Evolutionary conservation across 2,113 vertebrate genomes (phyloP).

Genomic region (Saccopteryx bilineata): DNA sequence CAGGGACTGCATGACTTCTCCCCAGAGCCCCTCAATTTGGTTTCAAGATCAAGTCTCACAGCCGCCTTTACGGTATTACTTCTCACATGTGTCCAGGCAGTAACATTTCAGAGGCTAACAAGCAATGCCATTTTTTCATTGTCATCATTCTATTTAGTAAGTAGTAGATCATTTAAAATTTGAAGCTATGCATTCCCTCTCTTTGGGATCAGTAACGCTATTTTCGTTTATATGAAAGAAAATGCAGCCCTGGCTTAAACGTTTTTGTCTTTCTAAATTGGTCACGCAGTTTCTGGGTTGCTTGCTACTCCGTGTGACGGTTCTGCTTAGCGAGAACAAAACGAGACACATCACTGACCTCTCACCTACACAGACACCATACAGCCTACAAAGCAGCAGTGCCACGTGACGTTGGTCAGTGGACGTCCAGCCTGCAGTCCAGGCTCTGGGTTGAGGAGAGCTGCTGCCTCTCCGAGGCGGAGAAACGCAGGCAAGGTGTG

Average conservation of each 20-base stretch:
- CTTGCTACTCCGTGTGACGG: too few species aligned
- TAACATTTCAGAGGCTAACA: not conserved
- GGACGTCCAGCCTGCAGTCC: not conserved
- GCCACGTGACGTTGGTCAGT: not conserved
- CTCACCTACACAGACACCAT: too few species aligned
- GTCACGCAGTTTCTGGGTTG: too few species aligned
- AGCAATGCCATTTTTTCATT: not conserved
- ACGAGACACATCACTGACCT: too few species aligned
- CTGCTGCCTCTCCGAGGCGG: not conserved
- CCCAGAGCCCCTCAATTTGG: not conserved
- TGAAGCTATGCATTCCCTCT: not conserved
- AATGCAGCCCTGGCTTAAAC: not conserved
- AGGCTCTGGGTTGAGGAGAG: too few species aligned
- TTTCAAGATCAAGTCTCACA: not conserved
- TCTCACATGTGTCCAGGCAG: not conserved
- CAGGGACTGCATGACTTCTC: not conserved
- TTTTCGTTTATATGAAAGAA: not conserved
- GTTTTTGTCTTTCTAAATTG: not conserved
- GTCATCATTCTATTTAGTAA: not conserved
- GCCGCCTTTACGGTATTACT: not conserved
- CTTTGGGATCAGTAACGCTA: not conserved
- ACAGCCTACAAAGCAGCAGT: too few species aligned
- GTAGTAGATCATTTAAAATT: not conserved
- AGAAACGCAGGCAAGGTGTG: not conserved
- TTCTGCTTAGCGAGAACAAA: too few species aligned